Evolutionary conservation across 2,888 invertebrate genomes (phyloP).

Genomic region (Timandra comae): DNA sequence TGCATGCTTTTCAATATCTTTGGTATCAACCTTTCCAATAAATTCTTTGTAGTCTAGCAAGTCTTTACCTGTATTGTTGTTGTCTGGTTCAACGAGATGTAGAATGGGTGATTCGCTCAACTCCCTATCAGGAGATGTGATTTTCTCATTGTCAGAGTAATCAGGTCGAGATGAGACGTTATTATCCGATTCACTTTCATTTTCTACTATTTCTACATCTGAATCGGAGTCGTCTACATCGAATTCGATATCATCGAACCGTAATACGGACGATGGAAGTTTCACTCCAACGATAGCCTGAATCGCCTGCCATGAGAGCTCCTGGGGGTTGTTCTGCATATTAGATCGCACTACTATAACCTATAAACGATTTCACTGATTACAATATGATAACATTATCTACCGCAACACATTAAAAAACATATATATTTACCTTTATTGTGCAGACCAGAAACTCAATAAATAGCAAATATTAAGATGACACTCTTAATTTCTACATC

Average conservation of each 20-base stretch:
- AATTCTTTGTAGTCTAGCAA: slow-evolving; percentile 59
- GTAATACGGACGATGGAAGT: slow-evolving; percentile 71
- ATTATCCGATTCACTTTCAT: slow-evolving; percentile 71
- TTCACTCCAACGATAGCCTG: slow-evolving; percentile 76
- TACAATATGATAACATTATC: slow-evolving; percentile 43
- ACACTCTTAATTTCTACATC: slow-evolving; percentile 74
- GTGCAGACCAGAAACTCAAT: slow-evolving; percentile 47
- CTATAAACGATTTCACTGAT: slow-evolving; percentile 71
- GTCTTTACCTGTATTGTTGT: slow-evolving; percentile 63
- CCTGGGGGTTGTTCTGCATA: slow-evolving; percentile 78
- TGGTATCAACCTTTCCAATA: slow-evolving; percentile 60
- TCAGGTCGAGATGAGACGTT: slow-evolving; percentile 66
- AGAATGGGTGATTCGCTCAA: slow-evolving; percentile 65
- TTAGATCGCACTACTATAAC: slow-evolving; percentile 76
- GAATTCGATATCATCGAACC: slow-evolving; percentile 73
- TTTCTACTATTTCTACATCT: slow-evolving; percentile 73
- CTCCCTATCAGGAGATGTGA: slow-evolving; percentile 59
- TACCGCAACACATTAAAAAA: slow-evolving; percentile 22
- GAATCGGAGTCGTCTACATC: slow-evolving; percentile 72
- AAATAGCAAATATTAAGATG: slow-evolving; percentile 52
- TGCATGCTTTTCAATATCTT: slow-evolving; percentile 58
- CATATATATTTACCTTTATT: slow-evolving; percentile 57
- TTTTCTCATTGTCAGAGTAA: slow-evolving; percentile 68
- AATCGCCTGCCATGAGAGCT: slow-evolving; percentile 78
- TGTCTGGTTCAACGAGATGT: slow-evolving; percentile 68